A percentile compares a stretch with the other conserved stretches of the same genome.
These are phyloP conservation scores for Urocitellus parryii DNA, from an alignment of 2,113 vertebrate species.

Conservation along the genomic window DNA sequence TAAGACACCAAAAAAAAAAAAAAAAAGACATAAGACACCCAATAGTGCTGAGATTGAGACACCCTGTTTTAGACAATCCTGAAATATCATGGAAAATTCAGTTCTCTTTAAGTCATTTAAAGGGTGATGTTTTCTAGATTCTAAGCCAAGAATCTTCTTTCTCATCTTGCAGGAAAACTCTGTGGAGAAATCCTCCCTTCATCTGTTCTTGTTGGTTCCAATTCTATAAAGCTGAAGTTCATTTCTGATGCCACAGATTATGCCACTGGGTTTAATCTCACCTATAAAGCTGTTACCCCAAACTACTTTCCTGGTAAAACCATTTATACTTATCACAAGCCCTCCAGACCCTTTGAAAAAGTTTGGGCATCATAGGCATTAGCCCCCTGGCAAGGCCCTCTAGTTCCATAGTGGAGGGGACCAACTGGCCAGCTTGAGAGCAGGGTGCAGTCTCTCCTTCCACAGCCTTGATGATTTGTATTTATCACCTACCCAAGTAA, in stretches of 20 bases:
- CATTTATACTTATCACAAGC: not conserved
- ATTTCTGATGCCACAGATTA: conserved; percentile 87
- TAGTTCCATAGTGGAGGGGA: not conserved
- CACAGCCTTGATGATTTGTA: too few species aligned
- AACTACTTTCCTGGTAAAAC: conserved; percentile 85
- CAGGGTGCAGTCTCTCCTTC: not conserved
- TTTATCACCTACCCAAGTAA: too few species aligned
- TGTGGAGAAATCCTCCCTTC: conserved; percentile 86
- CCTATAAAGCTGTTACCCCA: conserved; percentile 85
- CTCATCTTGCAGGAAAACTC: conserved; percentile 87
- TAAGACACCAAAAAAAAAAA: not conserved
- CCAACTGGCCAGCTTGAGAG: not conserved
- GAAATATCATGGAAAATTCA: not conserved
- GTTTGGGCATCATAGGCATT: not conserved
- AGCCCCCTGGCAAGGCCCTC: not conserved
- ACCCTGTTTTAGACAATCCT: not conserved
- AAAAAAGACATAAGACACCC: not conserved
- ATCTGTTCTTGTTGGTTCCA: conserved; percentile 86
- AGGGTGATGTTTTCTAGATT: not conserved
- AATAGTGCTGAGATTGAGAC: not conserved
- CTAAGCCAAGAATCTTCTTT: not conserved
- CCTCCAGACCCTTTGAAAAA: not conserved
- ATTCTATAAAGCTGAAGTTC: conserved; percentile 88
- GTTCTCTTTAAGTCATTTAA: not conserved
- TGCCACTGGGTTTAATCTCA: conserved; percentile 89